These are phyloP conservation scores for Drepanosiphum platanoidis DNA, from an alignment of 2,888 invertebrate species.

Conservation along the genomic window DNA sequence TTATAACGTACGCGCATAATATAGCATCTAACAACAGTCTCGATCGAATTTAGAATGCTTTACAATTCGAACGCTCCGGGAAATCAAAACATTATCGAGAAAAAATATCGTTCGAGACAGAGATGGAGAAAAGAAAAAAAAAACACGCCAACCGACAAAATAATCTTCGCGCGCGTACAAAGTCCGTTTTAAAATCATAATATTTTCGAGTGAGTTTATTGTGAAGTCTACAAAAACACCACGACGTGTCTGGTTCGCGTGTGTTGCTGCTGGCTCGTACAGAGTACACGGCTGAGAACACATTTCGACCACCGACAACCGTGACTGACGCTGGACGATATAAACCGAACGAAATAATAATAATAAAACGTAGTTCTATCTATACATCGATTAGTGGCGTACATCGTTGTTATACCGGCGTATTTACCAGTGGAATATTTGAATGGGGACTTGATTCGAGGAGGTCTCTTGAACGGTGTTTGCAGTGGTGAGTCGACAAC, in stretches of 20 bases:
- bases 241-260: too few relatives aligned
- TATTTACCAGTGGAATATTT: constrained; percentile 48
- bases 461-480: constrained; percentile 52
- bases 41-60: too few relatives aligned
- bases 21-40: too few relatives aligned
- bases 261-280: too few relatives aligned
- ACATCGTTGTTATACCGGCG: not conserved
- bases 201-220: not conserved
- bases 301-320: not conserved
- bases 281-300: not conserved
- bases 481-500: constrained; percentile 56
- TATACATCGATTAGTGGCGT: constrained; percentile 19
- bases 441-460: constrained; percentile 58
- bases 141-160: not conserved
- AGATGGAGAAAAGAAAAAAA: not conserved
- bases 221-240: not conserved
- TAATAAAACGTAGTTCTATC: constrained; percentile 30
- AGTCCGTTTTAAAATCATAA: not conserved
- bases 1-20: too few relatives aligned
- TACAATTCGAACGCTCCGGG: too few relatives aligned
- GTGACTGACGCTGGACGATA: constrained; percentile 4
- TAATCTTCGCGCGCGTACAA: not conserved
- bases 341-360: constrained; percentile 10
- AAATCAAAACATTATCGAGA: too few relatives aligned
- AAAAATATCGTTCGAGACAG: not conserved